phyloP scores from a whole-genome alignment of 2,888 invertebrate genomes.

The Drosophila nigricruria region DNA sequence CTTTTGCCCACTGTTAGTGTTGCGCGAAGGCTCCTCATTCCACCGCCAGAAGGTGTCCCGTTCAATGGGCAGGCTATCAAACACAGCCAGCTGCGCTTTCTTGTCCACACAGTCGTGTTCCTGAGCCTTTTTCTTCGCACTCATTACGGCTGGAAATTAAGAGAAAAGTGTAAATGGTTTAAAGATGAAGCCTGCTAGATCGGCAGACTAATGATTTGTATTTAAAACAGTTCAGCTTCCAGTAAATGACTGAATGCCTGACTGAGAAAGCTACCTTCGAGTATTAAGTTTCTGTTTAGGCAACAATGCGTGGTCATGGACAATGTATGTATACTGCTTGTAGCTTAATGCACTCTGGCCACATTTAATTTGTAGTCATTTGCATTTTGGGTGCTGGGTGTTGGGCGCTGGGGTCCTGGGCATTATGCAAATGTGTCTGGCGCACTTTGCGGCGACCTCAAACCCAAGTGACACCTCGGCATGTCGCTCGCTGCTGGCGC shows the following conservation, averaged over 20 bases:
- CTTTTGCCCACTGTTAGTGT: slow-evolving; percentile 10
- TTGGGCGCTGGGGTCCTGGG: slow-evolving; percentile 19
- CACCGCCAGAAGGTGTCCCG: slow-evolving; percentile 46
- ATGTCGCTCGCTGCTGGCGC: slow-evolving; percentile 47
- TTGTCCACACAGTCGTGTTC: slow-evolving; percentile 26
- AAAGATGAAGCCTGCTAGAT: neutral
- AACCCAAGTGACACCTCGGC: slow-evolving; percentile 57
- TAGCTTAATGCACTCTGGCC: slow-evolving; percentile 54
- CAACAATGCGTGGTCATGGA: neutral
- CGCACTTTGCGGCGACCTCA: slow-evolving; percentile 76
- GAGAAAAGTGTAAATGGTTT: neutral
- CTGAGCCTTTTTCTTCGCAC: neutral
- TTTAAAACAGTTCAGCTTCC: too few relatives aligned
- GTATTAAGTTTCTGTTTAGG: too few relatives aligned
- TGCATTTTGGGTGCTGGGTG: slow-evolving; percentile 59
- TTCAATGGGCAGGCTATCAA: slow-evolving; percentile 33
- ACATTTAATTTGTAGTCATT: slow-evolving; percentile 81
- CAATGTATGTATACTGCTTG: slow-evolving; percentile 17
- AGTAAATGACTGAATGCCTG: too few relatives aligned
- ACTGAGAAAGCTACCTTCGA: neutral
- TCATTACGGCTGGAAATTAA: slow-evolving; percentile 8
- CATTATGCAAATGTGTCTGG: slow-evolving; percentile 80
- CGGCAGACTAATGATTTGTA: neutral
- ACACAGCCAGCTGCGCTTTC: neutral
- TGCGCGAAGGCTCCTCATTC: neutral